Conservation (phyloP, 2,888 invertebrate genomes). For the Lasioglossum zephyrum region DNA sequence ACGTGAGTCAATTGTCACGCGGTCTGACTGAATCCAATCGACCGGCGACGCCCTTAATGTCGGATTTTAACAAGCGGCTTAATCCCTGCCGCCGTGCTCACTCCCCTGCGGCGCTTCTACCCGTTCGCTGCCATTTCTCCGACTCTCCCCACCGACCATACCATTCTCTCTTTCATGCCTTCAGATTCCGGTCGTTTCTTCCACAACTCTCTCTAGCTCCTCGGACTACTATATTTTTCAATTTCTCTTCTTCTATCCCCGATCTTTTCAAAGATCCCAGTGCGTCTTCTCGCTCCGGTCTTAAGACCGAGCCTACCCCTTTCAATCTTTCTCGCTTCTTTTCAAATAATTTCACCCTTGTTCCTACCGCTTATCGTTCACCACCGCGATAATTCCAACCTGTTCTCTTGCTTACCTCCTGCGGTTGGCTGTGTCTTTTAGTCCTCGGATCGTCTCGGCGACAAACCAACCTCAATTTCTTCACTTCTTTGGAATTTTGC, state of each 20-base stretch:
- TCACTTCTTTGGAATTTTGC: background rate
- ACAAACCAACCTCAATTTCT: background rate
- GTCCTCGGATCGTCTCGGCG: background rate
- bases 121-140: background rate
- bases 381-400: background rate
- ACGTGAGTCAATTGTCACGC: slow-evolving; percentile 80
- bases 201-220: slow-evolving; percentile 3
- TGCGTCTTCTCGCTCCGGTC: background rate
- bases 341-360: background rate
- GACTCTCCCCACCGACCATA: background rate
- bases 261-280: slow-evolving; percentile 1
- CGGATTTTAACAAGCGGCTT: slow-evolving; percentile 72
- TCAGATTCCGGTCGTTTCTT: background rate
- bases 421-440: background rate
- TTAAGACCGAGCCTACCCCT: background rate
- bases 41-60: slow-evolving; percentile 75
- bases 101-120: slow-evolving; percentile 6
- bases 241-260: slow-evolving; percentile 3
- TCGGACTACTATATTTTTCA: background rate
- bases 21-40: slow-evolving; percentile 79
- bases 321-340: slow-evolving; percentile 9
- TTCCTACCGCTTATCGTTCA: background rate
- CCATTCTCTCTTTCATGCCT: slow-evolving; percentile 21
- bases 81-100: slow-evolving; percentile 42
- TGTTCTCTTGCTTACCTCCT: background rate